A percentile compares a stretch with the other conserved stretches of the same genome.
These are phyloP conservation scores for Tokudaia muenninki DNA, from an alignment of 2,797 vertebrate species.

Conservation along the genomic window DNA sequence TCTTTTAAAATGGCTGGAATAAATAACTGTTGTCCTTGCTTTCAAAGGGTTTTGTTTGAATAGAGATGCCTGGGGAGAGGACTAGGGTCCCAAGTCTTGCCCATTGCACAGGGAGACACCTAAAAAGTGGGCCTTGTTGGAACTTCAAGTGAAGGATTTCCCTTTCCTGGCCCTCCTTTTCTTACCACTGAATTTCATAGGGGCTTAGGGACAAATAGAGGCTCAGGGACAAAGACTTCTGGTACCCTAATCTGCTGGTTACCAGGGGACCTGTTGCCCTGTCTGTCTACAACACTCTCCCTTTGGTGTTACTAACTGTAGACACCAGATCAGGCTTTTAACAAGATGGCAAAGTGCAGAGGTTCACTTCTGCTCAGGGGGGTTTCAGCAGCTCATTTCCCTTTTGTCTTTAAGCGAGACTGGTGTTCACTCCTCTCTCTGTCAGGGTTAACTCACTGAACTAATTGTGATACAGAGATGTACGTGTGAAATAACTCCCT, in stretches of 20 bases:
- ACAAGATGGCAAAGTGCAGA: neutral
- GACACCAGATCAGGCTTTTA: neutral
- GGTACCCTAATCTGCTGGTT: neutral
- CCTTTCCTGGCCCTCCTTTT: neutral
- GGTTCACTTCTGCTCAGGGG: neutral
- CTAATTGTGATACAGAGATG: neutral
- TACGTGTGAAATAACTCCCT: constrained; percentile 3
- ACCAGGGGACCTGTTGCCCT: neutral
- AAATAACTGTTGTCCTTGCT: constrained; percentile 62
- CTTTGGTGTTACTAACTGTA: neutral
- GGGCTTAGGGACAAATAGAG: neutral
- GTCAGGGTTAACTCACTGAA: neutral
- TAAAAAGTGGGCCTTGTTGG: constrained; percentile 12
- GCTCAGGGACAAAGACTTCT: neutral
- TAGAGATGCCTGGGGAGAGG: neutral
- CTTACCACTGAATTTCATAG: constrained; percentile 34
- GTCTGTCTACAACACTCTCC: neutral
- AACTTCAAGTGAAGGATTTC: constrained; percentile 42
- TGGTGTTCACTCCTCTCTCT: neutral
- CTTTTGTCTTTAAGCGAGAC: neutral
- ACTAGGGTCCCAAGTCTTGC: neutral
- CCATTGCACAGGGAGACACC: constrained; percentile 13
- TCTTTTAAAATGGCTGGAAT: constrained; percentile 68
- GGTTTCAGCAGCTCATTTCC: neutral
- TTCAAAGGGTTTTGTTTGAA: constrained; percentile 41